Base-by-base conservation (phyloP, 2,888 invertebrate species). In the Marronus borbonicus region DNA sequence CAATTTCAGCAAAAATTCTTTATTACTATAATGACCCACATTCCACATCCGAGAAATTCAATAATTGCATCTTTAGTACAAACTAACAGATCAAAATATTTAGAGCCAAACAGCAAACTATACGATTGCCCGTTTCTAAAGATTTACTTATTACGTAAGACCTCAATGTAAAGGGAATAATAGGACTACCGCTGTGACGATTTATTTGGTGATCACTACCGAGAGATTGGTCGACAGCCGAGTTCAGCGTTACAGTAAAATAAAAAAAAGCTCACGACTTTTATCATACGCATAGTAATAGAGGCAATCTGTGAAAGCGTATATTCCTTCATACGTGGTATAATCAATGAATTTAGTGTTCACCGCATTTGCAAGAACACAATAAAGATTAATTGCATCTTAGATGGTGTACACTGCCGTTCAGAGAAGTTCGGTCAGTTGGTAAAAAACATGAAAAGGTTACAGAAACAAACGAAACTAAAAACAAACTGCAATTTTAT, bases 111-210 rank as follows among this genome's bases (percentile, higher is more conserved):
- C n/a, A 44, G 44, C 44, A 14, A 60, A 1, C 17, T 8, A 70
- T 39, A 50, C 50, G 24, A 68, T 5, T 4, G 7, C 50, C 50
- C 24, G 50, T 68, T 50, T 20, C 7, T 24, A 2, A 68, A 55
- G 8, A 58, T 28, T 24, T n/a, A 36, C n/a, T 24, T 70, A 52
- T 39, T 58, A 44, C 24, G 17, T 14, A 60, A 72, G 20, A 58
- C 14, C 20, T 0, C 1, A 58, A 58, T 2, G 17, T 20, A 58
- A 12, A 50, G 3, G 12, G 39, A 36, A 60, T 66, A 76, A 76
- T 76, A 76, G 39, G 68, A 76, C 78, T 64, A 76, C 78, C 78
- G 76, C 76, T 49, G 76, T 64, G 76, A 78, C 76, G 70, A 78
- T 76, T 78, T 78, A 78, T 78, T 76, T 78, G 70, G 55, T 52